phyloP scores from a whole-genome alignment of 2,113 vertebrate species.

The Pygoscelis adeliae region DNA sequence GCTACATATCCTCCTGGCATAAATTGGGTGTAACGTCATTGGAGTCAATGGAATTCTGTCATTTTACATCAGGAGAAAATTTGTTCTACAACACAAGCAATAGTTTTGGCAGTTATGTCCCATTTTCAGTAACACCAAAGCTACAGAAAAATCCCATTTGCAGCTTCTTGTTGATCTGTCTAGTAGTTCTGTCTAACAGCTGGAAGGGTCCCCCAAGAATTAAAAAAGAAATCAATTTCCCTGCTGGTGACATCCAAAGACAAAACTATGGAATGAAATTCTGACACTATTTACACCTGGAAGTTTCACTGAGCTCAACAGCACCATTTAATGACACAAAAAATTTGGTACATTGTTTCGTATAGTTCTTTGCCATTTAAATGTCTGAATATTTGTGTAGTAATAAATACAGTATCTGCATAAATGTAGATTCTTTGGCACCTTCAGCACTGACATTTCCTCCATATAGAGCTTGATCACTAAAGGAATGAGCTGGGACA shows the following conservation, averaged over 20 bases:
- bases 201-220: background rate
- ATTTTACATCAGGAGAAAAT: constrained; percentile 34
- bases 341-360: background rate
- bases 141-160: constrained; percentile 37
- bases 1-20: constrained; percentile 15
- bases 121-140: background rate
- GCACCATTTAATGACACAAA: background rate
- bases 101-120: background rate
- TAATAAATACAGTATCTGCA: background rate
- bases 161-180: constrained; percentile 15
- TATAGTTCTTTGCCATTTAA: background rate
- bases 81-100: constrained; percentile 19
- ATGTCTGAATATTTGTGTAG: background rate
- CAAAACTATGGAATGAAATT: background rate
- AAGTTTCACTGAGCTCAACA: background rate
- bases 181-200: background rate
- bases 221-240: background rate
- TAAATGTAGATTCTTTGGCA: background rate
- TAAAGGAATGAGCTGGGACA: background rate
- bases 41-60: constrained; percentile 32
- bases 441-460: background rate
- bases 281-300: background rate
- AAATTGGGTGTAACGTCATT: constrained; percentile 18
- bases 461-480: background rate
- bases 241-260: background rate